These are phyloP conservation scores for Homalodisca vitripennis DNA, from an alignment of 1,140 invertebrate genomes.

Conservation along the genomic window DNA sequence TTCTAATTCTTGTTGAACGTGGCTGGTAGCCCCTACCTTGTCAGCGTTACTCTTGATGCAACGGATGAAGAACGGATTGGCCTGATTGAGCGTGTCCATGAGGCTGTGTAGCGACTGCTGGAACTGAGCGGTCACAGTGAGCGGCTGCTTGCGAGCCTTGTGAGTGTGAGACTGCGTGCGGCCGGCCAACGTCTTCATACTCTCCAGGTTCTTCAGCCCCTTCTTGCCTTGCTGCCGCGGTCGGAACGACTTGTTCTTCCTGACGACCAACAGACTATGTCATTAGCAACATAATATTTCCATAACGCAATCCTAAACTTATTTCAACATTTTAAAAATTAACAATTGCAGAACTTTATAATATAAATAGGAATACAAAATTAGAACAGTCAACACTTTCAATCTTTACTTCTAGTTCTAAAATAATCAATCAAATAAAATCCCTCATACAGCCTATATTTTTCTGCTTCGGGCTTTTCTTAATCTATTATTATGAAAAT, in stretches of 20 bases:
- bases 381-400: no score
- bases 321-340: neutral
- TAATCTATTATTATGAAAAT: no score
- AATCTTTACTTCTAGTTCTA: no score
- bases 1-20: no score
- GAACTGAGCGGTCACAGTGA: conserved; percentile 93
- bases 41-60: conserved; percentile 96
- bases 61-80: conserved; percentile 95
- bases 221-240: conserved; percentile 76
- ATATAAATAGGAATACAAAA: no score
- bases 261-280: conserved; percentile 52
- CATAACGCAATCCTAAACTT: neutral
- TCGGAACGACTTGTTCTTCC: conserved; percentile 88
- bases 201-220: conserved; percentile 84
- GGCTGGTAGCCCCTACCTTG: no score
- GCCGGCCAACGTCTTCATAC: conserved; percentile 83
- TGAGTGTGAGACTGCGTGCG: conserved; percentile 59
- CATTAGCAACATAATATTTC: neutral
- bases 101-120: conserved; percentile 86
- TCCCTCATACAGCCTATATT: no score
- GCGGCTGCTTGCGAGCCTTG: conserved; percentile 81
- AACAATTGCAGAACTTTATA: neutral
- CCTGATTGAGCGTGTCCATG: conserved; percentile 92
- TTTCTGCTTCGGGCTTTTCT: no score
- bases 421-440: no score